Evolutionary conservation across 2,888 invertebrate genomes (phyloP).

Genomic region (Kryphioiulus occultus): DNA sequence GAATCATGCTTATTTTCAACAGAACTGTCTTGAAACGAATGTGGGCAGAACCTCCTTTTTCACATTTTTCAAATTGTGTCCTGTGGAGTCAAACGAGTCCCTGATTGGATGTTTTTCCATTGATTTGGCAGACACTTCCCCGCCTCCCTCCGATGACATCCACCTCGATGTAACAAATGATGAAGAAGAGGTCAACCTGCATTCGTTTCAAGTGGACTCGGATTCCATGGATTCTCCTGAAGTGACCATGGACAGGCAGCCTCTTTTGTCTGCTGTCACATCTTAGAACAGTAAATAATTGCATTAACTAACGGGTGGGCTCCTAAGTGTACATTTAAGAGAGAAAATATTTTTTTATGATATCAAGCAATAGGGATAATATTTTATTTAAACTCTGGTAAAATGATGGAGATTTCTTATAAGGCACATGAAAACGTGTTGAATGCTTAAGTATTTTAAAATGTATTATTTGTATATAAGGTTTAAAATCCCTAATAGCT

Average conservation of each 20-base stretch:
- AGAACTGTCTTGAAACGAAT: conserved; percentile 45
- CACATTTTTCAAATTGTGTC: conserved; percentile 35
- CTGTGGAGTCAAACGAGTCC: background rate
- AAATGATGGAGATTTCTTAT: background rate
- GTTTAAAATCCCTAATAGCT: too few relatives aligned
- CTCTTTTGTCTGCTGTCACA: background rate
- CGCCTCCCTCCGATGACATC: conserved; percentile 41
- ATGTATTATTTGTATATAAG: background rate
- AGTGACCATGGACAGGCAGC: conserved; percentile 11
- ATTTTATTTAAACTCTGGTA: background rate
- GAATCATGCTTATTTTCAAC: background rate
- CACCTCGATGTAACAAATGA: conserved; percentile 42
- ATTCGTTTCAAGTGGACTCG: conserved; percentile 47
- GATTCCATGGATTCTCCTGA: conserved; percentile 35
- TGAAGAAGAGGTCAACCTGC: conserved; percentile 41
- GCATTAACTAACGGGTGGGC: background rate
- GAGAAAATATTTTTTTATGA: background rate
- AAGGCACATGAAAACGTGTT: background rate
- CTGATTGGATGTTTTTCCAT: conserved; percentile 47
- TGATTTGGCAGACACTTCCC: conserved; percentile 47
- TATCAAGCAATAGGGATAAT: background rate
- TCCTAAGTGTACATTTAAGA: background rate
- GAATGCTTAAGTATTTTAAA: background rate
- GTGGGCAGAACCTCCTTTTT: conserved; percentile 7
- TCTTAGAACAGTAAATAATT: background rate